Percentiles rank a stretch among this genome's conserved stretches.
Conservation (phyloP, 1,140 invertebrate species). For the Pseudobourletiella spinata region DNA sequence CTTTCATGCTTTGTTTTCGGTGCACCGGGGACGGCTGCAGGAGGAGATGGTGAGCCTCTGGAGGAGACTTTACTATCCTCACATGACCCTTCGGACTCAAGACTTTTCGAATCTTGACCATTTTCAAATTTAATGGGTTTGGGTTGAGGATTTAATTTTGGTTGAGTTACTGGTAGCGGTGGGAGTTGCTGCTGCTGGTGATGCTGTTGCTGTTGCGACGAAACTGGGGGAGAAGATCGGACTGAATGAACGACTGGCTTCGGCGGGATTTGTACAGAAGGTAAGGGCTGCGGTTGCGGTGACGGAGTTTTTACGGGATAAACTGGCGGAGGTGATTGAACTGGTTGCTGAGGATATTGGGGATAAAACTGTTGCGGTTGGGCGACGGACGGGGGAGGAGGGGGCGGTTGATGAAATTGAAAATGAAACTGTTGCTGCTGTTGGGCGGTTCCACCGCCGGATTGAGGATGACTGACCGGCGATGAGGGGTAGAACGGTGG, state of each 20-base stretch:
- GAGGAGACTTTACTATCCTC: background rate
- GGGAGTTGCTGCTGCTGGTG: background rate
- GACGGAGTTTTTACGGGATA: background rate
- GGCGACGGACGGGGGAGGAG: background rate
- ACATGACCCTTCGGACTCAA: background rate
- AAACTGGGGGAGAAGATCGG: no score
- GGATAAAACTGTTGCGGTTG: background rate
- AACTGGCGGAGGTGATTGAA: background rate
- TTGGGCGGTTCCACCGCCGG: background rate
- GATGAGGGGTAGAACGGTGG: background rate
- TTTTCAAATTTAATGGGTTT: no score
- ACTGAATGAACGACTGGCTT: background rate
- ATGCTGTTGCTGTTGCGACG: background rate
- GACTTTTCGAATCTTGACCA: no score
- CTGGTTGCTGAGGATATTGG: background rate
- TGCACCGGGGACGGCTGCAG: no score
- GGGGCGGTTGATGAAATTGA: background rate
- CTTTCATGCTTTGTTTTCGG: slow-evolving; percentile 47
- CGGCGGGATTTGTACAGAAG: background rate
- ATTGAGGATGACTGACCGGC: background rate
- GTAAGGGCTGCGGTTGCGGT: background rate
- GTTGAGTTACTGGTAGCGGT: no score
- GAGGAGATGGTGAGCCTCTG: background rate
- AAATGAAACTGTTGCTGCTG: background rate
- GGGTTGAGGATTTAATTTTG: background rate